Evolutionary conservation across 2,113 vertebrate species (phyloP), one percentile per base, ranked within the genome.

Genomic region (Phasianus colchicus): DNA sequence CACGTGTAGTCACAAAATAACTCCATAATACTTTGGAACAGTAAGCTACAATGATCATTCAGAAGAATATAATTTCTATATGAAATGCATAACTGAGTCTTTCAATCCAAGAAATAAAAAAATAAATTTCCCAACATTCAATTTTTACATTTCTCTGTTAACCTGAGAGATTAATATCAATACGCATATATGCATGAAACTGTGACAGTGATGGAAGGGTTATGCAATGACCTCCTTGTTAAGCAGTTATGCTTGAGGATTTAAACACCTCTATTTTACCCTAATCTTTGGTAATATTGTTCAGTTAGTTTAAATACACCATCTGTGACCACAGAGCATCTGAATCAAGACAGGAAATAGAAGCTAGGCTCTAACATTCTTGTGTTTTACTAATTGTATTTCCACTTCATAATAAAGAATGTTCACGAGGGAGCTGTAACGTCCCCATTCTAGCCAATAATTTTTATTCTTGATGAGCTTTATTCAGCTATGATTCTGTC

Each of bases 381-480:
- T 81, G 82, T 83, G 83, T 69, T 86, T 92, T 88, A 72, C 90
- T 95, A 96, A 95, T 96, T 95, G 77, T 38, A 14, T 88, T 94
- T 89, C 74, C 69, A 65, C 70, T 94, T 95, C 40, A 25, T 93
- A 95, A 81, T 84, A 93, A 78, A 61, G 76, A 91, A 89, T 40
- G 40, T 58, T 54, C 73, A 30, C 88, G 80, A 91, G 85, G 90
- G 70, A 95, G 64, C 88, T 90, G 85, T 88, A 88, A 91, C 58
- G 88, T 97, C 57, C 57, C 48, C 27, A 32, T 73, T 88, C 83
- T 80, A 83, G 63, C 54, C 74, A 88, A 92, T 57, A 83, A 21
- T 76, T 90, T 89, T 96, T 93, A 88, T 66, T 97, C 88, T 74
- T 93, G 83, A 93, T 95, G 88, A 95, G 76, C 81, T 92, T 94